phyloP scores from a whole-genome alignment of 2,888 invertebrate genomes.

The Aphodius sticticus region DNA sequence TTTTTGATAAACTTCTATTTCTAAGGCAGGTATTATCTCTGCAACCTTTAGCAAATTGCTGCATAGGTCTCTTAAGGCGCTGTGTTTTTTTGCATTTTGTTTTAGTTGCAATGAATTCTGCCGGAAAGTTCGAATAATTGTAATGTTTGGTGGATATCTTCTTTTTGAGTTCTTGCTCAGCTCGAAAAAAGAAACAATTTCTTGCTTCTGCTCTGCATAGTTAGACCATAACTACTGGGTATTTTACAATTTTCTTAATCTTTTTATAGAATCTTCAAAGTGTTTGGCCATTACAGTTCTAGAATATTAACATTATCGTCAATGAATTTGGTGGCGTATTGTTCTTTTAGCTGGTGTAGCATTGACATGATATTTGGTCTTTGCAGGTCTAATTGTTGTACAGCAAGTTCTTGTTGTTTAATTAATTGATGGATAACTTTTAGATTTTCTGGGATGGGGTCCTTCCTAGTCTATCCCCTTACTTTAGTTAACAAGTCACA shows the following conservation, averaged over 20 bases:
- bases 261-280: conserved; percentile 86
- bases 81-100: conserved; percentile 78
- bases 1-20: conserved; percentile 79
- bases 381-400: conserved; percentile 84
- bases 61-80: conserved; percentile 76
- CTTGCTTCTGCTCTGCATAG: conserved; percentile 85
- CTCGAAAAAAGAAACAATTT: conserved; percentile 82
- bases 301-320: conserved; percentile 83
- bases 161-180: conserved; percentile 77
- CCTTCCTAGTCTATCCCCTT: conserved; percentile 74
- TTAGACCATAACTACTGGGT: conserved; percentile 88
- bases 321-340: conserved; percentile 87
- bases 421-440: conserved; percentile 80
- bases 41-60: conserved; percentile 72
- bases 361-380: conserved; percentile 87
- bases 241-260: conserved; percentile 79
- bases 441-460: conserved; percentile 72
- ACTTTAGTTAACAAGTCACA: conserved; percentile 80
- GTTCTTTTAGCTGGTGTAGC: conserved; percentile 88
- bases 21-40: conserved; percentile 74
- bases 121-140: conserved; percentile 75
- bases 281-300: conserved; percentile 89
- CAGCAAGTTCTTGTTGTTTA: conserved; percentile 81
- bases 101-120: conserved; percentile 83
- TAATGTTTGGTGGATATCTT: conserved; percentile 73